A percentile compares a stretch with the other conserved stretches of the same genome.
Evolutionary conservation across 1,140 invertebrate species (phyloP).

Genomic region (Spodoptera litura): DNA sequence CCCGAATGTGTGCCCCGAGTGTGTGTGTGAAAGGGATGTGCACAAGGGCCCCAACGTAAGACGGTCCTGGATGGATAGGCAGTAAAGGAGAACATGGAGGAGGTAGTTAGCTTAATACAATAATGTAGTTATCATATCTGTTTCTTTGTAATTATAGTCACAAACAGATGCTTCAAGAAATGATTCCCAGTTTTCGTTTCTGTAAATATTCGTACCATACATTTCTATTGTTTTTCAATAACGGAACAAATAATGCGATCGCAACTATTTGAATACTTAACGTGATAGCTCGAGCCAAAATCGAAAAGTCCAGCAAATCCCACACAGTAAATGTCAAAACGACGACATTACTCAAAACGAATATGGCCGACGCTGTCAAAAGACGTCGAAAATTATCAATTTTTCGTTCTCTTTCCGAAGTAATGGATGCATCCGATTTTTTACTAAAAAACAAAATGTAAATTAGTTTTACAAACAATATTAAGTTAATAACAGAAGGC

Average conservation of each 20-base stretch:
- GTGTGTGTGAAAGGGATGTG: no score
- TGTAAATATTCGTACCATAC: slow-evolving; percentile 1
- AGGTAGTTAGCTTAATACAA: no score
- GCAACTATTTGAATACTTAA: not conserved
- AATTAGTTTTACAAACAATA: not conserved
- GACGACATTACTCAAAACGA: not conserved
- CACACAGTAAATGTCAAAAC: not conserved
- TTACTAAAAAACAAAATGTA: not conserved
- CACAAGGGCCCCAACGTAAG: no score
- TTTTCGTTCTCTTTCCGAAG: not conserved
- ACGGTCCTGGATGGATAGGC: no score
- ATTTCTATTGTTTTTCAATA: not conserved
- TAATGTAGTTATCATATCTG: no score
- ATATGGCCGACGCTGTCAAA: not conserved
- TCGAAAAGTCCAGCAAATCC: not conserved
- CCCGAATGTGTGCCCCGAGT: no score
- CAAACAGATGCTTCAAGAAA: no score
- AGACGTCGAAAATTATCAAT: not conserved
- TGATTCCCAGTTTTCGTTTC: not conserved
- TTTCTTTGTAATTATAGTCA: no score
- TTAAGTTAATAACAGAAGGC: not conserved
- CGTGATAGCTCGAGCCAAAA: not conserved
- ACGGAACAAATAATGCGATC: not conserved
- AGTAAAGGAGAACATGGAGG: no score
- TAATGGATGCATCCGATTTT: not conserved